A percentile compares a stretch with the other conserved stretches of the same genome.
These are phyloP conservation scores for Python bivittatus DNA, from an alignment of 2,113 vertebrate species.

Conservation along the genomic window DNA sequence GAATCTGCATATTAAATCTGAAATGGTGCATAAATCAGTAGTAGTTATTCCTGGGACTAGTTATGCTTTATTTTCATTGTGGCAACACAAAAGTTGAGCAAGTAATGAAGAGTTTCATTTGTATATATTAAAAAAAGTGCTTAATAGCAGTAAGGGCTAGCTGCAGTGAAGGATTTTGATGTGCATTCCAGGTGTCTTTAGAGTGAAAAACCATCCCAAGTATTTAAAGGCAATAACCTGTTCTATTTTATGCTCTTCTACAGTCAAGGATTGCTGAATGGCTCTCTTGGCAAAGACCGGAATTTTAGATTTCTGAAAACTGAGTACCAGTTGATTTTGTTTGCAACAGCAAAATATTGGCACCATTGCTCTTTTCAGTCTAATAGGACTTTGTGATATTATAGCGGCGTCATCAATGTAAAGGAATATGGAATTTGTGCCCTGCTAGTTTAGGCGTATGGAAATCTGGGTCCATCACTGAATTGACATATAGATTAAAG, in stretches of 20 bases:
- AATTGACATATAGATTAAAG: background rate
- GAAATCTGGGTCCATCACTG: background rate
- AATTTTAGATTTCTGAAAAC: background rate
- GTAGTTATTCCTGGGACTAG: too few species aligned
- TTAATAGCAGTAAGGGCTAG: too few species aligned
- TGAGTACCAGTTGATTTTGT: background rate
- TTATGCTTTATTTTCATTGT: too few species aligned
- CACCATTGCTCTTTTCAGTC: background rate
- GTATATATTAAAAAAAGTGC: too few species aligned
- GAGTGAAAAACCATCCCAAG: background rate
- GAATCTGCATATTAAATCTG: background rate
- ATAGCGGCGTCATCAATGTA: background rate
- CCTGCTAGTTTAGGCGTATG: background rate
- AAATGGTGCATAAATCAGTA: background rate
- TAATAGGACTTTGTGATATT: background rate
- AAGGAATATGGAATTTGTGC: background rate
- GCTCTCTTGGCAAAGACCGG: background rate
- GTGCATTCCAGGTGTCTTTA: too few species aligned
- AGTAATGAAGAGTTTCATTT: too few species aligned
- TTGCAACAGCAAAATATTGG: background rate
- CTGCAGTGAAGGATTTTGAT: too few species aligned
- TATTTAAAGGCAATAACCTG: background rate
- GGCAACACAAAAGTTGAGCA: too few species aligned
- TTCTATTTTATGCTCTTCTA: background rate
- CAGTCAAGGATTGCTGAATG: background rate